Conservation (phyloP, 2,888 invertebrate genomes). For the Congeria kusceri region DNA sequence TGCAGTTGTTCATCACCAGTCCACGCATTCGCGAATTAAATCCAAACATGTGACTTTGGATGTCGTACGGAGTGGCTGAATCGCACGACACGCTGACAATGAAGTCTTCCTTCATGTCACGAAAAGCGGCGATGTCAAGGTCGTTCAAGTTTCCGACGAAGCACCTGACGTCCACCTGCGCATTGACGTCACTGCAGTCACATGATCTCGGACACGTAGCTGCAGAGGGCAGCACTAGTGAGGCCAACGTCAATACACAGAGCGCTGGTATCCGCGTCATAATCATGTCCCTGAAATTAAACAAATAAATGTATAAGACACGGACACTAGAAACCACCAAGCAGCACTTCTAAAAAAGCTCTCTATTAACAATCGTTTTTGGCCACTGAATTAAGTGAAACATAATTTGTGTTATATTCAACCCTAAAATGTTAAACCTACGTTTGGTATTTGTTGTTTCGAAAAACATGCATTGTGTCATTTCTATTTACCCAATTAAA, state of each 20-base stretch:
- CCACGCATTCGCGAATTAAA: slow-evolving; percentile 17
- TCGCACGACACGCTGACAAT: slow-evolving; percentile 41
- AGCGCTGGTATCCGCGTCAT: not conserved
- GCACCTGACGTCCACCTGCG: slow-evolving; percentile 41
- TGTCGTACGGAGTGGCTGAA: slow-evolving; percentile 41
- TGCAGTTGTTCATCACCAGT: slow-evolving; percentile 47
- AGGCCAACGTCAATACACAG: not conserved
- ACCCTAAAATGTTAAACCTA: too few relatives aligned
- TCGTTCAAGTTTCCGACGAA: slow-evolving; percentile 48
- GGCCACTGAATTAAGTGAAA: too few relatives aligned
- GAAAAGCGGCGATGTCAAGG: slow-evolving; percentile 27
- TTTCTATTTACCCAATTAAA: too few relatives aligned
- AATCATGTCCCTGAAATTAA: slow-evolving; percentile 5
- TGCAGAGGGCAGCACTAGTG: slow-evolving; percentile 22
- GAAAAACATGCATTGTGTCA: too few relatives aligned
- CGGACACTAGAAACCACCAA: too few relatives aligned
- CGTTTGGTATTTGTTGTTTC: too few relatives aligned
- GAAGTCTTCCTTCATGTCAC: slow-evolving; percentile 27
- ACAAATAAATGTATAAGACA: too few relatives aligned
- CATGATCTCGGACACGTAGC: slow-evolving; percentile 50
- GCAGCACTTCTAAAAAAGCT: too few relatives aligned
- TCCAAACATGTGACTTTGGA: slow-evolving; percentile 39
- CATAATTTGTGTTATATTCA: too few relatives aligned
- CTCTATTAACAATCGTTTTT: too few relatives aligned
- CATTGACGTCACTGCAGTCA: slow-evolving; percentile 43